Evolutionary conservation across 2,888 invertebrate genomes (phyloP), one percentile per base, ranked within the genome.

Genomic region (Notodonta ziczac): DNA sequence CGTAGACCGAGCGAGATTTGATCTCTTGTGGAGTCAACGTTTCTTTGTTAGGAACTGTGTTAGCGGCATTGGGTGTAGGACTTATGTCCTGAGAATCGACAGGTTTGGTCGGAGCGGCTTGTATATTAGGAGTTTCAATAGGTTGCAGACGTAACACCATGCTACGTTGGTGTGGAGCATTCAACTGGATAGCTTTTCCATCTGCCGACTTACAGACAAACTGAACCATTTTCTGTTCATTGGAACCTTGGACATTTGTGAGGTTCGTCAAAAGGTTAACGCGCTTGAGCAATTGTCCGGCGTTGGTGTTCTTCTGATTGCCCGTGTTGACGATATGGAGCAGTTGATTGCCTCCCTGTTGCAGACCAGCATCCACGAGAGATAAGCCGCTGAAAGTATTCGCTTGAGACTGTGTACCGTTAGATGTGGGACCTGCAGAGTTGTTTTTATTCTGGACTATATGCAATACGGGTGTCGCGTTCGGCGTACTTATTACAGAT

Each of bases 161-260:
- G 69, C 94, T 90, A 72, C 94, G 89, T 68, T 94, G 94, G 69
- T 94, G 91, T 35, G 94, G 91, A 16, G 94, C 88, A 66, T 94
- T 94, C 14, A 95, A 80, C 63, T 94, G 94, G 67, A 95, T 94
- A 59, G 94, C 82, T 84, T 95, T 95, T 10, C 94, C 94, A 73
- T 95, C 95, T 16, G 94, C 89, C 50, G 95, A 95, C 84, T 95
- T 95, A 77, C 95, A 95, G 54, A 95, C 94, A 77, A 95, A 95
- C 74, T 95, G 95, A 39, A 95, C 93, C 91, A 94, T 93, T 80
- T 94, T 94, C 70, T 94, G 94, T 65, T 94, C 94, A 69, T 88
- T 93, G 5, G 87, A 81, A 32, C 93, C 93, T 83, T 94, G 94
- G 8, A 87, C 88, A 72, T 93, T 94, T 2, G 91, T 78, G 2